phyloP scores from a whole-genome alignment of 2,797 vertebrate species.

The Periparus ater region DNA sequence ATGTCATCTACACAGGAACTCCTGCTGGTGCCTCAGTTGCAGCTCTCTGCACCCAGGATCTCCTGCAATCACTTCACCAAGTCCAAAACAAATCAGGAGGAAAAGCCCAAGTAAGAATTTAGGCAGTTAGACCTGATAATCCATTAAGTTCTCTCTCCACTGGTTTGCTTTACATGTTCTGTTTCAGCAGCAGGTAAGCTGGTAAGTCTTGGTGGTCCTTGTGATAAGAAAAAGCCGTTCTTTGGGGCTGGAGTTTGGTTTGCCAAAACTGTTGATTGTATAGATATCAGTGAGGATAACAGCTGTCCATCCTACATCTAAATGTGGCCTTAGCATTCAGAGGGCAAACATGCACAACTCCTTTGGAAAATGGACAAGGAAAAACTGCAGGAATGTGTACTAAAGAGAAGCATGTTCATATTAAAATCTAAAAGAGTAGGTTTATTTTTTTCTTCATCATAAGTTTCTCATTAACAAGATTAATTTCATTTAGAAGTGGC shows the following conservation, averaged over 20 bases:
- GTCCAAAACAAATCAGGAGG: not conserved
- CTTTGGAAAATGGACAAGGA: not conserved
- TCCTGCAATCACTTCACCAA: not conserved
- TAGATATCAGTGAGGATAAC: not conserved
- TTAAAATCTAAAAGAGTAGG: not conserved
- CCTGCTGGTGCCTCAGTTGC: not conserved
- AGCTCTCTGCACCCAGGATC: not conserved
- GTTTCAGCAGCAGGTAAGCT: not conserved
- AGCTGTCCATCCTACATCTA: not conserved
- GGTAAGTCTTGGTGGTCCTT: not conserved
- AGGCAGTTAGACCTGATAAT: not conserved
- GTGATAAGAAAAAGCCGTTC: not conserved
- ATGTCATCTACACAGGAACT: not conserved
- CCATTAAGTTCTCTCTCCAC: not conserved
- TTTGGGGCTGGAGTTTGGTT: not conserved
- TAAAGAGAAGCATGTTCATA: not conserved
- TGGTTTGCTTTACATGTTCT: not conserved
- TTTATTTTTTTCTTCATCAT: not conserved
- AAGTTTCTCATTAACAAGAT: not conserved
- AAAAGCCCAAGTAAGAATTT: not conserved
- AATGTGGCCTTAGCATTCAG: not conserved
- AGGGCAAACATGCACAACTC: not conserved
- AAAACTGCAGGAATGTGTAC: not conserved
- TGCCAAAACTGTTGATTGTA: not conserved
- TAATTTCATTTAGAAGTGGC: not conserved